Base-by-base conservation (phyloP, 1,140 invertebrate genomes). In the Centruroides sculpturatus region DNA sequence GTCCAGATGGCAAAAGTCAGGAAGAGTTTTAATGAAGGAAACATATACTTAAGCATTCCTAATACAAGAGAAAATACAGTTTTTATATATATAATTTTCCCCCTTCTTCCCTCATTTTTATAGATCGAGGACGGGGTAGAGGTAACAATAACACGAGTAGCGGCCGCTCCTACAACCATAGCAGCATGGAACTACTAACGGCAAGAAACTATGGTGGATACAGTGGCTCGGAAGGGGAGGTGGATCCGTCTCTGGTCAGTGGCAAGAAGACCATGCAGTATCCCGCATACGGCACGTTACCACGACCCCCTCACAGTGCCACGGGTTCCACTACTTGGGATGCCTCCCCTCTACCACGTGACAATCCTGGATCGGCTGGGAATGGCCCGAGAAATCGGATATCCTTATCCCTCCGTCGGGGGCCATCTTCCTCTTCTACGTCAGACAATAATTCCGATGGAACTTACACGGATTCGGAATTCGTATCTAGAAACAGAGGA, bases 361-460 rank as follows among this genome's bases (percentile, higher is more conserved):
- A 36, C 11, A 50, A 47, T 12, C 56, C 47, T 23, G 13, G 13
- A 4, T 36, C 51, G 4, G 36, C 34, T 9, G 50, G 56, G 5
- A 53, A 47, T 47, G 35, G 35, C 12, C 35, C 58, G 2, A 47
- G 53, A 13, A 58, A 54, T 11, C 54, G 58, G 6, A 59, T 63
- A 57, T 63, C 62, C 1, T 36, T 63, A 6, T 63, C 62, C 9
- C 52, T 66, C 1, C 52, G 65, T 8, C 55, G 65, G 46, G 65
- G 63, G 4, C 62, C 62, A 5, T 64, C 63, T 8, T 66, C 65
- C 4, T 64, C 65, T 23, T 66, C 65, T 9, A 66, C 65, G 5
- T 66, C 65, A 3, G 65, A 66, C 47, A 66, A 66, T 50, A 63
- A 66, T 12, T 66, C 65, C 35, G 65, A 66, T 35, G 62, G 59